Evolutionary conservation across 2,113 vertebrate species (phyloP).

Genomic region (Jacana jacana): DNA sequence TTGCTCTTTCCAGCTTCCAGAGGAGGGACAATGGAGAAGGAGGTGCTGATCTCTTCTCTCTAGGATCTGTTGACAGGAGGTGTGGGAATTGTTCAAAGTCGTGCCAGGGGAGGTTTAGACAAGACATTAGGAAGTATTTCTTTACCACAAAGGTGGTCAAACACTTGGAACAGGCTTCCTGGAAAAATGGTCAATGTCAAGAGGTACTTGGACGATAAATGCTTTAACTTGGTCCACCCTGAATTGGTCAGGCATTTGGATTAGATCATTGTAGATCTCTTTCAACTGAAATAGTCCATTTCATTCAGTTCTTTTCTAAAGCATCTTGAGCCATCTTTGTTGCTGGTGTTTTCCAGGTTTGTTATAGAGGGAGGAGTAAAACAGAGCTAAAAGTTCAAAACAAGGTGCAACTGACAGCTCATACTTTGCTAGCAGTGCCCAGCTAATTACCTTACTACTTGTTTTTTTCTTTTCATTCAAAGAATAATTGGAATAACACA

Average conservation of each 20-base stretch:
- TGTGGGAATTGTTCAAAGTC: background rate
- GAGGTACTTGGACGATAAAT: background rate
- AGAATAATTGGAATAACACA: background rate
- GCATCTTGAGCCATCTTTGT: background rate
- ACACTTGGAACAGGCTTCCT: background rate
- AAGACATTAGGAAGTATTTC: background rate
- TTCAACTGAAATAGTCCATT: background rate
- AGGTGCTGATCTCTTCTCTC: background rate
- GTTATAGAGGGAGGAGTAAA: background rate
- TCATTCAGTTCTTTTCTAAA: background rate
- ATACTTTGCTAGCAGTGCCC: background rate
- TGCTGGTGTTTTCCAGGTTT: background rate
- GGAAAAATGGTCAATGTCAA: background rate
- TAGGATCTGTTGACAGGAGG: rapidly evolving
- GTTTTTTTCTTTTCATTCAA: background rate
- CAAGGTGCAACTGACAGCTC: background rate
- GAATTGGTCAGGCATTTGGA: background rate
- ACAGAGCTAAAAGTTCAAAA: background rate
- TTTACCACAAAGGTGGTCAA: background rate
- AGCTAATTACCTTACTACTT: background rate
- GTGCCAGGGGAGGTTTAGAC: background rate
- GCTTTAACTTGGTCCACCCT: background rate
- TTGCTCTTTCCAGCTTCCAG: background rate
- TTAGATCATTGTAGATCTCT: background rate
- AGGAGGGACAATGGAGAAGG: background rate